Base-by-base conservation (phyloP, 2,797 vertebrate genomes). In the Mastacembelus armatus region DNA sequence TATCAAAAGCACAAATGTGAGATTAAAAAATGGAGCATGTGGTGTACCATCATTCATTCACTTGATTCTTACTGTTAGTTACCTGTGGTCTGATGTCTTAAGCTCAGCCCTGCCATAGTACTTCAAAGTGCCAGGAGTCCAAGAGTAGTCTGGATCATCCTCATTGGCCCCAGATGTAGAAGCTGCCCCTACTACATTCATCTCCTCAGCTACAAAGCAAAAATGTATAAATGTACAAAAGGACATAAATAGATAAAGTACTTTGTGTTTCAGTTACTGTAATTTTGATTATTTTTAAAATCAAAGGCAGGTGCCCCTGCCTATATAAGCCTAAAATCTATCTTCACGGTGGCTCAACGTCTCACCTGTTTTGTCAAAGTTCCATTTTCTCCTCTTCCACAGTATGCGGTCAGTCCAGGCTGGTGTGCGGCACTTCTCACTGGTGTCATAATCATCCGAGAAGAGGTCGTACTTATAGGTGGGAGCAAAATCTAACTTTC, bases 391-490 rank as follows among this genome's bases (percentile, higher is more conserved):
- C 71, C 98, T 96, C 71, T 95, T 98, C 98, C 98, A 99, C 43
- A 99, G 95, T 42, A 99, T 94, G 16, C 98, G 96, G 85, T 99
- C 98, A 7, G 98, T 99, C 98, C 98, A 99, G 0, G 98, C 98
- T 0, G 98, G 98, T 0, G 98, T 99, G 39, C 98, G 97, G 58
- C 98, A 99, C 88, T 99, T 99, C 82, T 99, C 98, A 43, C 98
- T 99, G 67, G 98, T 99, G 90, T 99, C 98, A 29, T 99, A 99
- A 83, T 99, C 98, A 36, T 99, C 97, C 1, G 98, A 99, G 92
- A 99, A 99, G 63, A 99, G 93, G 88, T 99, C 98, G 18, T 99
- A 99, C 74, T 99, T 99, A 78, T 99, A 99, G 0, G 98, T 99
- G 6, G 98, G 98, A 48, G 98, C 96, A 88, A 99, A 99, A 85